Base-by-base conservation (phyloP, 2,888 invertebrate genomes). In the Ectropis crepuscularia region DNA sequence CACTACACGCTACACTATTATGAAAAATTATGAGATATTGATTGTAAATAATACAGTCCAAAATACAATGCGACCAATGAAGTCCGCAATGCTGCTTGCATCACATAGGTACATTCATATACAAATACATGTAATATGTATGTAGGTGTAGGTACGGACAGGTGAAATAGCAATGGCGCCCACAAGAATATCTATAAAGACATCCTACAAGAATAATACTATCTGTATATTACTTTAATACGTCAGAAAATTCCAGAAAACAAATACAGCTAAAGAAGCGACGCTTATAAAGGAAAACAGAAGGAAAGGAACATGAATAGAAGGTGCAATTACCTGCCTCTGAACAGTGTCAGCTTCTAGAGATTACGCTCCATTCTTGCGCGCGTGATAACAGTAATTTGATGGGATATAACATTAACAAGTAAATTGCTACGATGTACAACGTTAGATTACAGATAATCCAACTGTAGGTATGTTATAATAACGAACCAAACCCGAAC, bases 391-490 rank as follows among this genome's bases (percentile, higher is more conserved):
- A 81, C 81, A 78, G 75, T 82, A 77, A 81, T 83, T 83, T 77
- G 72, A 82, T 81, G 80, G 75, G 72, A 75, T 75, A 78, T 79
- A 72, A 74, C 79, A 87, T 86, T 86, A 85, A 83, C 82, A 83
- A 83, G 83, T 75, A 82, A 79, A 83, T 83, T 81, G 76, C 75
- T 73, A 74, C 68, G 67, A 71, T 73, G 69, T 78, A 74, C 69
- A 71, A 77, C 63, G 66, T 47, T 50, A 51, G 39, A 39, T 42
- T 49, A 43, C 45, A 70, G 75, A 75, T 83, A 78, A 81, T 81
- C 78, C 74, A 75, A 74, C 67, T 57, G 74, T 75, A 77, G 74
- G 73, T 78, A 78, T 74, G 72, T 80, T 81, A 82, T 82, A 82
- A 81, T 82, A 82, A 81, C 74, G 76, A 74, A 81, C 80, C 74